Evolutionary conservation across 2,888 invertebrate species (phyloP).

Genomic region (Scaptomyza reducta): DNA sequence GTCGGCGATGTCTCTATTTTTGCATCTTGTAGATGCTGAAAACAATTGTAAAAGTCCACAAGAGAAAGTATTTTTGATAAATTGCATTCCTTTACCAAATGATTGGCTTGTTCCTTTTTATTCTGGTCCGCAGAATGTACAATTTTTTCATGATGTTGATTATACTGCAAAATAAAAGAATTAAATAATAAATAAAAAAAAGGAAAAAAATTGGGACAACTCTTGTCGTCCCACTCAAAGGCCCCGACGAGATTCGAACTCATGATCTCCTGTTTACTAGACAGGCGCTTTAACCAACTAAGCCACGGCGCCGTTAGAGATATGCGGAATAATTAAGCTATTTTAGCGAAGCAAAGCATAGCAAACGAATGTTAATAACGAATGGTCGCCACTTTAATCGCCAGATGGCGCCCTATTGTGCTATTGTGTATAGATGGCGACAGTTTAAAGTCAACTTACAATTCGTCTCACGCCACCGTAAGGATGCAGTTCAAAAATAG

Average conservation of each 20-base stretch:
- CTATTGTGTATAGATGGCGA: constrained; percentile 23
- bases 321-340: accelerated
- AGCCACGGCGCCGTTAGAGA: constrained; percentile 82
- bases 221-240: constrained; percentile 51
- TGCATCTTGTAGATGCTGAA: constrained; percentile 41
- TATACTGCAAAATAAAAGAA: constrained; percentile 5
- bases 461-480: constrained; percentile 9
- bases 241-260: constrained; percentile 85
- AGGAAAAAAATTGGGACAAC: not conserved
- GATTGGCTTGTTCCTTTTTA: not conserved
- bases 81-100: constrained; percentile 26
- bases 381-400: not conserved
- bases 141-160: not conserved
- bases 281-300: constrained; percentile 85
- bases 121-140: not conserved
- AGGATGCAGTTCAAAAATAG: constrained; percentile 43
- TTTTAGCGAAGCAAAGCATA: constrained; percentile 2
- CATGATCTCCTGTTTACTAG: constrained; percentile 85
- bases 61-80: constrained; percentile 30
- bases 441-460: constrained; percentile 3
- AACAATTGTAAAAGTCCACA: constrained; percentile 60
- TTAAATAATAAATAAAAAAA: not conserved
- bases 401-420: constrained; percentile 13
- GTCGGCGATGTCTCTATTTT: not conserved
- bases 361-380: not conserved